Conservation (phyloP, 30 jellyfish, hydroid and myxozoan genomes). For the Hydractinia echinata region DNA sequence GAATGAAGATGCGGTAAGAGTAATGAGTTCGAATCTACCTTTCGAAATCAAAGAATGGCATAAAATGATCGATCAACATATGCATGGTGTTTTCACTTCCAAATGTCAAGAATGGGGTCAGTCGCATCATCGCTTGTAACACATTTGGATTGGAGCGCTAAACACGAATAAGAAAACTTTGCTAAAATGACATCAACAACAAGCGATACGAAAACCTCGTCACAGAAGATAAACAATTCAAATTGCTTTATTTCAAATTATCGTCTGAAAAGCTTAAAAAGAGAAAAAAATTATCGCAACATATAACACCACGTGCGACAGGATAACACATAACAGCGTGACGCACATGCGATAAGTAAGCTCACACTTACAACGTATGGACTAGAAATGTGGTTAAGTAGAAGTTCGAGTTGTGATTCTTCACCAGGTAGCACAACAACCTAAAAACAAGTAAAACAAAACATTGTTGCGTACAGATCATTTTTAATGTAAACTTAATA, state of each 20-base stretch:
- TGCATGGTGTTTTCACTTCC: slow-evolving; percentile 95
- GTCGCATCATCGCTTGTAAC: slow-evolving; percentile 92
- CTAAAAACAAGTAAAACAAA: slow-evolving; percentile 38
- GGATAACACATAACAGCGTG: neutral
- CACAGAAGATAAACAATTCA: neutral
- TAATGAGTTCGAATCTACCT: slow-evolving; percentile 29
- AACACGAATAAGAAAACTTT: neutral
- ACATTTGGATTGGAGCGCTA: slow-evolving; percentile 88
- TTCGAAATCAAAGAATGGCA: slow-evolving; percentile 83
- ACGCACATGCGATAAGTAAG: too few relatives aligned
- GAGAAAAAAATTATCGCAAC: neutral
- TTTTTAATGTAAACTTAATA: neutral
- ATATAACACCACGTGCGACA: neutral
- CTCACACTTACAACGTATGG: slow-evolving; percentile 85
- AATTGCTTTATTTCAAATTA: neutral
- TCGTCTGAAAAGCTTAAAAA: neutral
- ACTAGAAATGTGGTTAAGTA: slow-evolving; percentile 89
- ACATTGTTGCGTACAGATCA: neutral
- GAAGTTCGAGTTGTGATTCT: slow-evolving; percentile 83
- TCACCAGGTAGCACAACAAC: slow-evolving; percentile 83
- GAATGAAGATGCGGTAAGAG: too few relatives aligned
- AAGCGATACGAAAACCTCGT: neutral
- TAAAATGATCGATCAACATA: slow-evolving; percentile 68
- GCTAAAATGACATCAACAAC: neutral
- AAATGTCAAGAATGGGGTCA: slow-evolving; percentile 85